Conservation (phyloP, 2,888 invertebrate species). For the Cryptus armator region DNA sequence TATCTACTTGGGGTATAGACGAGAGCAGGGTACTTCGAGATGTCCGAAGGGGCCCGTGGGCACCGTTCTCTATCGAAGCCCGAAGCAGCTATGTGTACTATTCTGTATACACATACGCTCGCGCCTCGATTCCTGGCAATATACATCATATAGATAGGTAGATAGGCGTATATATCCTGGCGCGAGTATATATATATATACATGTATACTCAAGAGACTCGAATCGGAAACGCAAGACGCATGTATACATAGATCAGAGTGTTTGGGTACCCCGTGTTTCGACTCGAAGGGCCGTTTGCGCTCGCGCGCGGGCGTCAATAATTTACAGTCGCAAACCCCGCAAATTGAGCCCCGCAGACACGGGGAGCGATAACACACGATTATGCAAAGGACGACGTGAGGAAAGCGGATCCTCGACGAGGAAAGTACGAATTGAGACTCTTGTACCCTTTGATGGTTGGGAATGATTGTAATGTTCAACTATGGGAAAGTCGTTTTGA, state of each 20-base stretch:
- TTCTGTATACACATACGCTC: slow-evolving; percentile 5
- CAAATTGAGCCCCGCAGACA: slow-evolving; percentile 69
- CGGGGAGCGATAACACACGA: slow-evolving; percentile 40
- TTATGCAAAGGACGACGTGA: slow-evolving; percentile 71
- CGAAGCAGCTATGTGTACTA: slow-evolving; percentile 12
- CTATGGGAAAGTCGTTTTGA: background rate
- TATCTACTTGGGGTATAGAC: background rate
- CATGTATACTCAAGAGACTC: background rate
- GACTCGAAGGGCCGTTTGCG: slow-evolving; percentile 13
- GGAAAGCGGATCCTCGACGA: slow-evolving; percentile 51
- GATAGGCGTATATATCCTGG: background rate
- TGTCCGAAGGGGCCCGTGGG: slow-evolving; percentile 3
- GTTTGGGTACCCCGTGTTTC: background rate
- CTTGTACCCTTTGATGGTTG: background rate
- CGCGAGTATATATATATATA: background rate
- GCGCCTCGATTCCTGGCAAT: background rate
- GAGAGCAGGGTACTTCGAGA: slow-evolving; percentile 24
- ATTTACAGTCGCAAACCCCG: slow-evolving; percentile 72
- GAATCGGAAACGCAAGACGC: slow-evolving; percentile 14
- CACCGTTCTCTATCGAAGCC: slow-evolving; percentile 15
- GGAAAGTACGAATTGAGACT: background rate
- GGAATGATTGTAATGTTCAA: background rate
- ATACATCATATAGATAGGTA: slow-evolving; percentile 10
- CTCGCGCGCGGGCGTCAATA: slow-evolving; percentile 68
- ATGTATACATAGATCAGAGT: background rate